phyloP scores from a whole-genome alignment of 2,888 invertebrate species.

The Drosophila aldrichi region DNA sequence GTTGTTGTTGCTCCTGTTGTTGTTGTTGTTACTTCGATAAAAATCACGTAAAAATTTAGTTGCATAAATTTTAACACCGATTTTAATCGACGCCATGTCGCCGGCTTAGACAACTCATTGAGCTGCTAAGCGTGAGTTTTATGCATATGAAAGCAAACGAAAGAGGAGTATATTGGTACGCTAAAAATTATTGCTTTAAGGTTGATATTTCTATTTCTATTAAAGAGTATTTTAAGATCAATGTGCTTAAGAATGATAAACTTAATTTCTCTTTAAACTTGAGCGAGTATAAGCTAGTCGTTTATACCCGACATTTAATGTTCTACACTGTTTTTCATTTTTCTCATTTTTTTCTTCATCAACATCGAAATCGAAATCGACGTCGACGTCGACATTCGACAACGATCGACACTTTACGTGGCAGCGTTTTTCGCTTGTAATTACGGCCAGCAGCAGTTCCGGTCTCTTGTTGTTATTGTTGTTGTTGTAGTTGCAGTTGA shows the following conservation, averaged over 20 bases:
- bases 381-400: slow-evolving; percentile 40
- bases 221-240: too few relatives aligned
- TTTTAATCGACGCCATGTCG: slow-evolving; percentile 75
- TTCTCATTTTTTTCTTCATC: slow-evolving; percentile 1
- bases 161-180: background rate
- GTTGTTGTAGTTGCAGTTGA: slow-evolving; percentile 9
- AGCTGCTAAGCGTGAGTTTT: slow-evolving; percentile 23
- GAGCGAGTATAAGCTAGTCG: background rate
- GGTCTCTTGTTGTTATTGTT: slow-evolving; percentile 38
- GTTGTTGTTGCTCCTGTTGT: slow-evolving; percentile 13
- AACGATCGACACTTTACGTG: slow-evolving; percentile 66
- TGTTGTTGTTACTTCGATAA: slow-evolving; percentile 51
- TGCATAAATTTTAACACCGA: slow-evolving; percentile 82
- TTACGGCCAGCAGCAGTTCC: slow-evolving; percentile 76
- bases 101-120: slow-evolving; percentile 71
- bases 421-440: slow-evolving; percentile 60
- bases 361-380: slow-evolving; percentile 30
- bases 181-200: background rate
- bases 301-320: background rate
- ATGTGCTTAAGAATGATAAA: too few relatives aligned
- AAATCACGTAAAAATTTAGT: slow-evolving; percentile 77
- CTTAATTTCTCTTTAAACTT: background rate
- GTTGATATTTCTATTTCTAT: background rate
- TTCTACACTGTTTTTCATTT: background rate
- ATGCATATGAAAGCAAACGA: background rate